phyloP scores from a whole-genome alignment of 23 tunicate genomes.

The Phallusia fumigata region DNA sequence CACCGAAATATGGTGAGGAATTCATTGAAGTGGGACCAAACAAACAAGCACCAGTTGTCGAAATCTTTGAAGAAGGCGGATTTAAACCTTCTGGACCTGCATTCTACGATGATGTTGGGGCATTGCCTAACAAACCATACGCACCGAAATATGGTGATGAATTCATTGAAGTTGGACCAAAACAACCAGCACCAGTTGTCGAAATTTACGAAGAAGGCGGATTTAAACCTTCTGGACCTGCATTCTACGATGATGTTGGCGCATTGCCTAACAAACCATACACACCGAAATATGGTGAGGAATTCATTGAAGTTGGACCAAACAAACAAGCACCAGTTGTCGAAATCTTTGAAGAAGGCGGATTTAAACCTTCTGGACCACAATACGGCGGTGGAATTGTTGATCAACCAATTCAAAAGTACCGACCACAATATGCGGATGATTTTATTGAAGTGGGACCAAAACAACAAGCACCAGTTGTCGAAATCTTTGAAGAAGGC shows the following conservation, averaged over 20 bases:
- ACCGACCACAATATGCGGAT: background rate
- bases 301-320: background rate
- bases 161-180: constrained; percentile 25
- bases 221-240: too few species aligned
- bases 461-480: background rate
- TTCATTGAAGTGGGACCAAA: background rate
- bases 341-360: constrained; percentile 11
- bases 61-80: background rate
- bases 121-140: background rate
- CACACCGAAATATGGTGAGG: too few species aligned
- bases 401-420: background rate
- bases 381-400: background rate
- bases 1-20: too few species aligned
- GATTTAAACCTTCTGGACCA: background rate
- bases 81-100: background rate
- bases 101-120: background rate
- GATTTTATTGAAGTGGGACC: background rate
- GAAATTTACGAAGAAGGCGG: too few species aligned
- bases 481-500: too few species aligned
- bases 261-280: too few species aligned
- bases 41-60: background rate
- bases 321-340: background rate
- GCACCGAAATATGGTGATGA: too few species aligned
- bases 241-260: too few species aligned
- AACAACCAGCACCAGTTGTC: background rate